These are phyloP conservation scores for Gryon sp. DNA, from an alignment of 1,140 invertebrate species.

Conservation along the genomic window DNA sequence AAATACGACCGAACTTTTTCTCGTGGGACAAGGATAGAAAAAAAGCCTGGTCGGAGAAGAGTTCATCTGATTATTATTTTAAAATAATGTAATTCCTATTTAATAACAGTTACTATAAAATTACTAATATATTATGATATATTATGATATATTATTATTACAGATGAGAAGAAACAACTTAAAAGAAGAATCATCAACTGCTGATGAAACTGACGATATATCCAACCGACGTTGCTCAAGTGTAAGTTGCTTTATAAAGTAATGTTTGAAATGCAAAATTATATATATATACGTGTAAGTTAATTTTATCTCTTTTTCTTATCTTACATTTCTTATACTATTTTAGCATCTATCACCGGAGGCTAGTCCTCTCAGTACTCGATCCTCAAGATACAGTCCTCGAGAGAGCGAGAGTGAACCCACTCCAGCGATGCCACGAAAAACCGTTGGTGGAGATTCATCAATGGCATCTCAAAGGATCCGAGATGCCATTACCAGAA, in stretches of 20 bases:
- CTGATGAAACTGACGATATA: constrained; percentile 74
- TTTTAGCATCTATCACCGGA: constrained; percentile 76
- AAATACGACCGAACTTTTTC: too few relatives aligned
- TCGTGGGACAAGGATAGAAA: too few relatives aligned
- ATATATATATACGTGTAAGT: too few relatives aligned
- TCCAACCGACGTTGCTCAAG: constrained; percentile 75
- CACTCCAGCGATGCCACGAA: constrained; percentile 75
- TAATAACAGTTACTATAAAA: too few relatives aligned
- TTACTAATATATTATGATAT: too few relatives aligned
- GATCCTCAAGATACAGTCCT: constrained; percentile 77
- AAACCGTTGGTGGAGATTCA: constrained; percentile 72
- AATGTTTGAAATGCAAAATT: too few relatives aligned
- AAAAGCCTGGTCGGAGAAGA: too few relatives aligned
- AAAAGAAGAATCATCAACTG: constrained; percentile 74
- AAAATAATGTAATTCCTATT: too few relatives aligned
- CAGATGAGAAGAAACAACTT: constrained; percentile 69
- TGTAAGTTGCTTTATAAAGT: constrained; percentile 61
- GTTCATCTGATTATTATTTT: too few relatives aligned
- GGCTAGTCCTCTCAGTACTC: constrained; percentile 77
- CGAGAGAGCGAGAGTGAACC: constrained; percentile 78
- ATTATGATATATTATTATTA: too few relatives aligned
- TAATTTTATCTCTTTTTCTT: too few relatives aligned
- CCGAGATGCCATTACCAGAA: constrained; percentile 76
- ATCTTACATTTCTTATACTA: background rate
- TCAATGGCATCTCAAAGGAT: constrained; percentile 76